Evolutionary conservation across 2,797 vertebrate genomes (phyloP).

Genomic region (Pipistrellus nathusii): DNA sequence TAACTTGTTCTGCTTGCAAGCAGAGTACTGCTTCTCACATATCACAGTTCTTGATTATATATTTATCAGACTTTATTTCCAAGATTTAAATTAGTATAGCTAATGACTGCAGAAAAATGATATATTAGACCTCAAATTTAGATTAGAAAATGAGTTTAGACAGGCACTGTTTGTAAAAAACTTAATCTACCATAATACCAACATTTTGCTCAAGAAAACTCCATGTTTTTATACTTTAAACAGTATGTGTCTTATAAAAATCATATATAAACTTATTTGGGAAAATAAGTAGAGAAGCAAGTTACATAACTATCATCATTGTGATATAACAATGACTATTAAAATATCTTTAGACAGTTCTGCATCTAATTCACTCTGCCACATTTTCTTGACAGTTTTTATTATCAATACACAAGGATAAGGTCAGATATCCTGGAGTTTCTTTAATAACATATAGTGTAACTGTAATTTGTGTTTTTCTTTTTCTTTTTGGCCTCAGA

Average conservation of each 20-base stretch:
- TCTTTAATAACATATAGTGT: neutral
- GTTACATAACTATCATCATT: neutral
- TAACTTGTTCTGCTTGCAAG: neutral
- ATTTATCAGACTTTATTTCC: neutral
- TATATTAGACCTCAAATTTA: neutral
- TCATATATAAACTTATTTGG: neutral
- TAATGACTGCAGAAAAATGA: neutral
- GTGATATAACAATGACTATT: constrained; percentile 1
- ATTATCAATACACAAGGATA: neutral
- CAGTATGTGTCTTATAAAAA: neutral
- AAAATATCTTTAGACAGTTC: neutral
- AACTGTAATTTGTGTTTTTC: neutral
- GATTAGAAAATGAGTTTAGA: constrained; percentile 5
- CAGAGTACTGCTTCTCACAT: neutral
- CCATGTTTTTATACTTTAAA: neutral
- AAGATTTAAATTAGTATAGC: neutral
- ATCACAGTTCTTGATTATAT: neutral
- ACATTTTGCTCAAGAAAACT: neutral
- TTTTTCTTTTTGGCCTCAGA: neutral
- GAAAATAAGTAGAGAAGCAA: neutral
- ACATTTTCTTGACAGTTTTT: neutral
- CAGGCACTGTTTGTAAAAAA: neutral
- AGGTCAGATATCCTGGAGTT: neutral
- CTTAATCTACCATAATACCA: neutral
- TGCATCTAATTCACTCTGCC: neutral